phyloP scores from a whole-genome alignment of 2,113 vertebrate species.

The Pedetes capensis region DNA sequence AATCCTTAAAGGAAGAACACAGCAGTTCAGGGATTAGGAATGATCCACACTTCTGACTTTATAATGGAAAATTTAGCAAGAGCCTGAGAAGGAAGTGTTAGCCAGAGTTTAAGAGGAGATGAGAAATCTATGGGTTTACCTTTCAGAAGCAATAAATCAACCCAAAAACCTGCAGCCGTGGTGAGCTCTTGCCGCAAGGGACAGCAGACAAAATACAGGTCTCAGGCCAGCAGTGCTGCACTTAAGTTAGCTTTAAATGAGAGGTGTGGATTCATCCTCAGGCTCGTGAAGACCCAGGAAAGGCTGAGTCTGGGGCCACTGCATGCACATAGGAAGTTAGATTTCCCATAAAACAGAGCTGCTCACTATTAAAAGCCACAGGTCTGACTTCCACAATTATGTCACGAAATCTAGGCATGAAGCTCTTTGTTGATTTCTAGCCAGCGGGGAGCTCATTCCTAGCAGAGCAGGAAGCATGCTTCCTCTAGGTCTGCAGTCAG shows the following conservation, averaged over 20 bases:
- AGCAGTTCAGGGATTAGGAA: background rate
- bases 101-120: background rate
- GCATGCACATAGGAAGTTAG: background rate
- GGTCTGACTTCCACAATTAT: background rate
- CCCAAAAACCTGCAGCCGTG: background rate
- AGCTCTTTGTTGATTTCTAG: background rate
- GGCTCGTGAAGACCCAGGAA: background rate
- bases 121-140: background rate
- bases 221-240: background rate
- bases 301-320: background rate
- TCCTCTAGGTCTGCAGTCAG: background rate
- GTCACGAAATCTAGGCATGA: background rate
- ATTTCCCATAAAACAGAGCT: background rate
- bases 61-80: background rate
- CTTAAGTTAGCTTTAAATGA: conserved; percentile 39
- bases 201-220: conserved; percentile 21
- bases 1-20: background rate
- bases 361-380: background rate
- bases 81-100: background rate
- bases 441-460: background rate
- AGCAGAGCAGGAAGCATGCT: background rate
- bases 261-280: background rate
- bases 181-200: background rate
- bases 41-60: background rate
- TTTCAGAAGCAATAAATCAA: conserved; percentile 38